Evolutionary conservation across 1,140 invertebrate species (phyloP).

Genomic region (Coelopa frigida): DNA sequence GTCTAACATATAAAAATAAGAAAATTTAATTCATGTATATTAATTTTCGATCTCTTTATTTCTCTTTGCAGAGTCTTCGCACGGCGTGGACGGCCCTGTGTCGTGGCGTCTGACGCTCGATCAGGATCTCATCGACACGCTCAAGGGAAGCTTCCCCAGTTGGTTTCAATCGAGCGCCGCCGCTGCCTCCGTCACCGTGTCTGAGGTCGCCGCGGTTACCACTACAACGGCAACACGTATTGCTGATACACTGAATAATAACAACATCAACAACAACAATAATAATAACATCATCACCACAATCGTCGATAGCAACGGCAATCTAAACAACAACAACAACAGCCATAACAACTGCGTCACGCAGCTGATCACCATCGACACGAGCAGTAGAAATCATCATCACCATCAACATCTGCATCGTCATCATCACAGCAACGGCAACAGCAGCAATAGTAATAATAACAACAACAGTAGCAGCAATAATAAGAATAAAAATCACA

Average conservation of each 20-base stretch:
- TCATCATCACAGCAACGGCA: conserved; percentile 4
- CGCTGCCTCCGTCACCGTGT: background rate
- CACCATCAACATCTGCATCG: conserved; percentile 19
- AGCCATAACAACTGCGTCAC: conserved; percentile 19
- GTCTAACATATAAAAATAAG: too few species aligned
- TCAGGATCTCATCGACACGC: conserved; percentile 81
- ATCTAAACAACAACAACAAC: background rate
- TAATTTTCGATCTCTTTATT: conserved; percentile 9
- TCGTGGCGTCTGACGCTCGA: conserved; percentile 87
- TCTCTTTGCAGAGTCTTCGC: conserved; percentile 64
- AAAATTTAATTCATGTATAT: background rate
- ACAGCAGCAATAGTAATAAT: background rate
- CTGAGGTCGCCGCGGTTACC: background rate
- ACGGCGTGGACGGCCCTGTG: conserved; percentile 68
- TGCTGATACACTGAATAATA: conserved; percentile 19
- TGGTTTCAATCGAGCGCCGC: conserved; percentile 62
- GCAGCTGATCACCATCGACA: conserved; percentile 36
- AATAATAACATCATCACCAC: background rate
- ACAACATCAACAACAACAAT: conserved; percentile 10
- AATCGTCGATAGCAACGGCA: conserved; percentile 1
- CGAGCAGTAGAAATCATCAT: conserved; percentile 21
- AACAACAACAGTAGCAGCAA: background rate
- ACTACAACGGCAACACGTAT: conserved; percentile 9
- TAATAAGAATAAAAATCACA: background rate
- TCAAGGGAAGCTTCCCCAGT: conserved; percentile 82